A percentile compares a stretch with the other conserved stretches of the same genome.
These are phyloP conservation scores for Ctena decussata DNA, from an alignment of 2,888 invertebrate species.

Conservation along the genomic window DNA sequence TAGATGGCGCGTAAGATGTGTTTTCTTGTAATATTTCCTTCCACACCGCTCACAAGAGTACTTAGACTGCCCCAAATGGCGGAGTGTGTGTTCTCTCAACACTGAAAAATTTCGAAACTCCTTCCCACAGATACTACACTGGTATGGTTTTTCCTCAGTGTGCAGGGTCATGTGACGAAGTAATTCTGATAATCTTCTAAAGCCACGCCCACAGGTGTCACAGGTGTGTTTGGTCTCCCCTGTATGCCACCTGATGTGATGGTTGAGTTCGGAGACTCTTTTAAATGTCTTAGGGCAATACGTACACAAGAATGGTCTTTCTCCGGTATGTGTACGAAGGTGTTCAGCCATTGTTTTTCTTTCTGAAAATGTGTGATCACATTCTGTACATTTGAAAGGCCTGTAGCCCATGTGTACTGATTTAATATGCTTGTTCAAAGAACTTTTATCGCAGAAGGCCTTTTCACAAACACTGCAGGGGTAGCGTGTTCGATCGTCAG, in stretches of 20 bases:
- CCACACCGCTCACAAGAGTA: slow-evolving; percentile 56
- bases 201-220: slow-evolving; percentile 54
- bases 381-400: slow-evolving; percentile 46
- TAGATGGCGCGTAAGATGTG: slow-evolving; percentile 42
- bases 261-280: slow-evolving; percentile 55
- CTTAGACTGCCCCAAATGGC: slow-evolving; percentile 24
- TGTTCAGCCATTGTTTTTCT: slow-evolving; percentile 55
- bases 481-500: background rate
- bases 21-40: slow-evolving; percentile 28
- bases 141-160: slow-evolving; percentile 34
- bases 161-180: slow-evolving; percentile 49
- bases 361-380: slow-evolving; percentile 50
- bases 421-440: slow-evolving; percentile 61
- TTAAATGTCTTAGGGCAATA: slow-evolving; percentile 58
- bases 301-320: slow-evolving; percentile 57
- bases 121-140: slow-evolving; percentile 43
- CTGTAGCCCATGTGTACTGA: slow-evolving; percentile 57
- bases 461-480: background rate
- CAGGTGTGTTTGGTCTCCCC: slow-evolving; percentile 54
- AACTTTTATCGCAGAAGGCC: slow-evolving; percentile 54
- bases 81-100: slow-evolving; percentile 42
- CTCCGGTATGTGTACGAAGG: slow-evolving; percentile 56
- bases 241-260: slow-evolving; percentile 50
- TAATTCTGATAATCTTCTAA: slow-evolving; percentile 38
- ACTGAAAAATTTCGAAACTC: slow-evolving; percentile 33